phyloP scores from a whole-genome alignment of 2,113 vertebrate species.

The Gobiocypris rarus region DNA sequence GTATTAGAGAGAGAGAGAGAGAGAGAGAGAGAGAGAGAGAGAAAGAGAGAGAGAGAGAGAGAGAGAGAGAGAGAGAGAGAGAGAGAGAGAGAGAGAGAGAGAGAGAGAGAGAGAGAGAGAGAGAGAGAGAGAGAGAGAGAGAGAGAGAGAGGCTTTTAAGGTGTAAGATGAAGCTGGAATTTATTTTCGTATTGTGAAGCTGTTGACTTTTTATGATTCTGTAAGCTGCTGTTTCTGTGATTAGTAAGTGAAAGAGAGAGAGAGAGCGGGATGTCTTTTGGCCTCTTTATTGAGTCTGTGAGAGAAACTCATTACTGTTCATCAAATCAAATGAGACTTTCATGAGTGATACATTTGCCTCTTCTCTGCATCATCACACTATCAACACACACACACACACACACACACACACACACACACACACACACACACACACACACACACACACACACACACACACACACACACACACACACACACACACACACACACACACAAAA shows the following conservation, averaged over 20 bases:
- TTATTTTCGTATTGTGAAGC: background rate
- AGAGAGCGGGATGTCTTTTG: background rate
- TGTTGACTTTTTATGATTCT: slow-evolving; percentile 9
- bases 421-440: too few species aligned
- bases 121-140: background rate
- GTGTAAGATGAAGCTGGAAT: too few species aligned
- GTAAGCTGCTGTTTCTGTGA: slow-evolving; percentile 8
- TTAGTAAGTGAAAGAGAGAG: background rate
- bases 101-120: background rate
- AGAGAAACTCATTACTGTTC: slow-evolving; percentile 36
- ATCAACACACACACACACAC: background rate
- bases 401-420: too few species aligned
- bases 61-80: background rate
- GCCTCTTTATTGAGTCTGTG: slow-evolving; percentile 29
- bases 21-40: background rate
- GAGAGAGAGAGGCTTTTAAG: background rate
- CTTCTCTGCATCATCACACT: slow-evolving; percentile 14
- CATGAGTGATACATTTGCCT: slow-evolving; percentile 4
- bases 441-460: too few species aligned
- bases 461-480: too few species aligned
- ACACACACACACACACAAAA: too few species aligned
- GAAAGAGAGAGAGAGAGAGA: background rate
- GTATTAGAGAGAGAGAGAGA: background rate
- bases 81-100: background rate
- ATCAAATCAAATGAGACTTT: slow-evolving; percentile 38